Percentiles rank a stretch among this genome's conserved stretches.
Conservation (phyloP, 53 echinoderm and acorn worm genomes). For the Luidia sarsii region DNA sequence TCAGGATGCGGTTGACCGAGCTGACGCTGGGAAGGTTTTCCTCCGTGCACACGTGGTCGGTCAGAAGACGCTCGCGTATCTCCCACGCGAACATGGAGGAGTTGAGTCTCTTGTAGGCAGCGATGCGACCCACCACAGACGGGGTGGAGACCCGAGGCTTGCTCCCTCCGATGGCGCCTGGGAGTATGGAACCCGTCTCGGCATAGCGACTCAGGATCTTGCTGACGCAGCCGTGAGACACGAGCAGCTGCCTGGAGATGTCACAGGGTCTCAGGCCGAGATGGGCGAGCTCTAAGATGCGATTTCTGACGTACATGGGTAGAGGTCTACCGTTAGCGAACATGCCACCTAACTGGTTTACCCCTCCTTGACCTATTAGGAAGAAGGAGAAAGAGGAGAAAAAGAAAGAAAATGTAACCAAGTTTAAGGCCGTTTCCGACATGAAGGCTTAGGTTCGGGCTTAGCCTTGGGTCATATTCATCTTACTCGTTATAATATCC, state of each 20-base stretch:
- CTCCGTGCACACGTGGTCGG: conserved; percentile 76
- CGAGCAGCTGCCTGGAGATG: conserved; percentile 90
- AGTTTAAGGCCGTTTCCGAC: too few relatives aligned
- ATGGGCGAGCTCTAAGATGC: conserved; percentile 87
- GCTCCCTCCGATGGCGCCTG: conserved; percentile 66
- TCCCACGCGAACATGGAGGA: conserved; percentile 99
- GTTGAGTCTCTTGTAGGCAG: conserved; percentile 77
- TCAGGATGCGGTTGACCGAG: conserved; percentile 89
- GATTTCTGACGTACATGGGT: conserved; percentile 85
- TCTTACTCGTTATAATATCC: too few relatives aligned
- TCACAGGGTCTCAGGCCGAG: conserved; percentile 92
- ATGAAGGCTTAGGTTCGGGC: too few relatives aligned
- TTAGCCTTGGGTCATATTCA: too few relatives aligned
- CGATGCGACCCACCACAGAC: conserved; percentile 70
- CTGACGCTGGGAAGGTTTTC: conserved; percentile 90
- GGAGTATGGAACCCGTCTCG: conserved; percentile 59
- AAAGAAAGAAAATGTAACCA: too few relatives aligned
- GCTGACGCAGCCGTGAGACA: conserved; percentile 94
- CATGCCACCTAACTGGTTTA: conserved; percentile 90
- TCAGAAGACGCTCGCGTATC: conserved; percentile 81
- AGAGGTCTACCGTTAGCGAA: conserved; percentile 95
- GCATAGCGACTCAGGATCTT: conserved; percentile 86
- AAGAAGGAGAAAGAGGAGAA: too few relatives aligned
- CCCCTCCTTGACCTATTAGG: conserved; percentile 82
- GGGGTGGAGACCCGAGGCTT: conserved; percentile 82